Percentiles rank a stretch among this genome's conserved stretches.
Conservation (phyloP, 2,888 invertebrate species). For the Rambutsinella grinnellia region DNA sequence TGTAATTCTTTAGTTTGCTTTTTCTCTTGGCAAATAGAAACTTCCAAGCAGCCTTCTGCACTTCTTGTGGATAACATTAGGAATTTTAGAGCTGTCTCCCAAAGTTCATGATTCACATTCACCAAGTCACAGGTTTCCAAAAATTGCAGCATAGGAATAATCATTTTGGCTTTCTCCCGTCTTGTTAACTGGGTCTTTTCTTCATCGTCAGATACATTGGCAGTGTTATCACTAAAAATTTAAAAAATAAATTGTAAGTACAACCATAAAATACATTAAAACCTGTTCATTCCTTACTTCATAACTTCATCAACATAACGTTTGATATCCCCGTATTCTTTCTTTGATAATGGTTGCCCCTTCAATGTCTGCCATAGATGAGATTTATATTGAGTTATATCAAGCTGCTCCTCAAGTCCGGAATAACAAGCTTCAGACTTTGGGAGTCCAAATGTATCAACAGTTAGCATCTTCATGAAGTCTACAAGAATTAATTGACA, state of each 20-base stretch:
- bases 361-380: slow-evolving; percentile 57
- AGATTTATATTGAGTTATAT: slow-evolving; percentile 44
- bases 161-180: slow-evolving; percentile 26
- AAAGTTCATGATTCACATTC: slow-evolving; percentile 46
- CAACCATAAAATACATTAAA: background rate
- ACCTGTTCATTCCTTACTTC: slow-evolving; percentile 12
- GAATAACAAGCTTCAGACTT: slow-evolving; percentile 18
- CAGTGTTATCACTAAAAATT: background rate
- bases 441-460: slow-evolving; percentile 34
- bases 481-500: slow-evolving; percentile 9
- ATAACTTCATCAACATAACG: slow-evolving; percentile 33
- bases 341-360: slow-evolving; percentile 35
- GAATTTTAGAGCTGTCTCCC: slow-evolving; percentile 51
- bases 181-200: too few relatives aligned
- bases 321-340: slow-evolving; percentile 41
- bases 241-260: background rate
- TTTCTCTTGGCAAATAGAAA: slow-evolving; percentile 57
- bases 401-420: slow-evolving; percentile 41
- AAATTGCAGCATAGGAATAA: slow-evolving; percentile 54
- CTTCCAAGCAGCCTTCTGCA: slow-evolving; percentile 58
- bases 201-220: background rate
- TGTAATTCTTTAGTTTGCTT: slow-evolving; percentile 57
- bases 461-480: slow-evolving; percentile 15
- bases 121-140: slow-evolving; percentile 54
- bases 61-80: slow-evolving; percentile 43